phyloP scores from a whole-genome alignment of 1,140 invertebrate species.

The Papilio aristodemus region DNA sequence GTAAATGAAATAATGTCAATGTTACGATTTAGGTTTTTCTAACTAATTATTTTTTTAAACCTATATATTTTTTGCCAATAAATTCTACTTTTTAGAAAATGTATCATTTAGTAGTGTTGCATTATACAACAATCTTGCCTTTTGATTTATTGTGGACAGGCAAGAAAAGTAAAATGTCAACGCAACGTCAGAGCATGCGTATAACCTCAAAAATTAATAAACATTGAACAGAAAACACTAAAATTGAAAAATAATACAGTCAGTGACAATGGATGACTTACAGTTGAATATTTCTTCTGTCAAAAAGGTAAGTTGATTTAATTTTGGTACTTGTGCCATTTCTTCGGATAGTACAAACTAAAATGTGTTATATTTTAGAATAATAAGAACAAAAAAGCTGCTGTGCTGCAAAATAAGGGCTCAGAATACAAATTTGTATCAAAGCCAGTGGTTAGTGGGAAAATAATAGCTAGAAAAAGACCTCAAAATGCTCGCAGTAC shows the following conservation, averaged over 20 bases:
- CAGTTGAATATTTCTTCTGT: conserved; percentile 67
- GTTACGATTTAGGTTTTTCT: too few relatives aligned
- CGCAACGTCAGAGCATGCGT: conserved; percentile 47
- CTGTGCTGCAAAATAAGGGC: conserved; percentile 44
- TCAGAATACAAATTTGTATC: conserved; percentile 69
- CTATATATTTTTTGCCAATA: too few relatives aligned
- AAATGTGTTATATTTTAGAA: conserved; percentile 39
- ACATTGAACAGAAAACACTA: background rate
- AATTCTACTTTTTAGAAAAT: too few relatives aligned
- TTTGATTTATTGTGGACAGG: background rate
- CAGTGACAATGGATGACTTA: conserved; percentile 66
- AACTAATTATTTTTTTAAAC: too few relatives aligned
- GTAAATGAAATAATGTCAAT: background rate
- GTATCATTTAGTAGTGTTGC: too few relatives aligned
- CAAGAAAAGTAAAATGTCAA: conserved; percentile 7
- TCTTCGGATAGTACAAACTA: background rate
- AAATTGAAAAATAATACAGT: background rate
- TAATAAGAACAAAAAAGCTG: conserved; percentile 50
- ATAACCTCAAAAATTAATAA: conserved; percentile 49
- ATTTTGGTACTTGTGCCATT: background rate
- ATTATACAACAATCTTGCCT: too few relatives aligned
- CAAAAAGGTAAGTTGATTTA: conserved; percentile 55
- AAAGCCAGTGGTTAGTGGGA: conserved; percentile 71
- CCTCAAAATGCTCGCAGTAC: conserved; percentile 53
- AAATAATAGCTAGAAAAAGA: conserved; percentile 74